Evolutionary conservation across 2,888 invertebrate species (phyloP).

Genomic region (Flexamia atlantica): DNA sequence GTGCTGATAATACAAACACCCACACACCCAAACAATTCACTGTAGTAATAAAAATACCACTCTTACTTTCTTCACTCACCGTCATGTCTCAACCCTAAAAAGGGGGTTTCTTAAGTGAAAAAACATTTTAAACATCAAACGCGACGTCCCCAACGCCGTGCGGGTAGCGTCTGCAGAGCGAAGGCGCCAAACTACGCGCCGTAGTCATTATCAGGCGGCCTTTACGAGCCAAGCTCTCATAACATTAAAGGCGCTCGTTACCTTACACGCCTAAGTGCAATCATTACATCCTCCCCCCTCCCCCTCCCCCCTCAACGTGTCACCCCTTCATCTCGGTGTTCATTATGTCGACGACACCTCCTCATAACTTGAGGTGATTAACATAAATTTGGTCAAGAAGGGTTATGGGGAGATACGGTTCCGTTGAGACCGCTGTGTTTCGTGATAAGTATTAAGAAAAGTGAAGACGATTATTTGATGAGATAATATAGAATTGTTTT

Average conservation of each 20-base stretch:
- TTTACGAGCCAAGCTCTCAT: conserved; percentile 7
- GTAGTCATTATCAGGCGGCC: conserved; percentile 17
- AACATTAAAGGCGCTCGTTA: conserved; percentile 7
- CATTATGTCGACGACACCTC: not conserved
- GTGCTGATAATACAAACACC: too few species aligned
- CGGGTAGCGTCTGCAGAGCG: not conserved
- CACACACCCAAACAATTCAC: too few species aligned
- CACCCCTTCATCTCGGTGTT: not conserved
- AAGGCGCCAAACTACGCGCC: not conserved
- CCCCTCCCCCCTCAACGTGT: not conserved
- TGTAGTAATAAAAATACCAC: too few species aligned
- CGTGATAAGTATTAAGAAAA: too few species aligned
- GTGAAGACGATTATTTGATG: too few species aligned
- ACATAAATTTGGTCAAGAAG: not conserved
- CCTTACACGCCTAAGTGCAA: conserved; percentile 36
- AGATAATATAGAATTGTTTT: too few species aligned
- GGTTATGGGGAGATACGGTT: not conserved
- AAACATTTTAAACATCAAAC: not conserved
- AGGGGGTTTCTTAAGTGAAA: too few species aligned
- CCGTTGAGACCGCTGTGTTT: too few species aligned
- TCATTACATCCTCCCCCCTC: conserved; percentile 19
- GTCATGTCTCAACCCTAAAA: too few species aligned
- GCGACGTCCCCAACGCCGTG: not conserved
- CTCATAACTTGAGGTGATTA: not conserved
- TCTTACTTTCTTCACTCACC: too few species aligned